Evolutionary conservation across 2,888 invertebrate genomes (phyloP).

Genomic region (Drosophila siamana): DNA sequence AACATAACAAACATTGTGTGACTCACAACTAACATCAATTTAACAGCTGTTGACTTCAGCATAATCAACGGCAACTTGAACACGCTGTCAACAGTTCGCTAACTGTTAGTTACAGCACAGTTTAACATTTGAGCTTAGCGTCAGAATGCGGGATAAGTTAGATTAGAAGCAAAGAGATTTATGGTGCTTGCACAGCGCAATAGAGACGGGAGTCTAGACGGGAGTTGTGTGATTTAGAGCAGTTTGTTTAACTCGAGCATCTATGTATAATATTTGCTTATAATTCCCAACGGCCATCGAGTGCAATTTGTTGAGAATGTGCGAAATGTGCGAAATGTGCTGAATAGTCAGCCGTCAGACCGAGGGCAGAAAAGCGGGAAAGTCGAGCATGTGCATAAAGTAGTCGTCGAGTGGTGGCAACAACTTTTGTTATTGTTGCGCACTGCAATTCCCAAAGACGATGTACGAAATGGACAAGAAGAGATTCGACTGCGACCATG

Average conservation of each 20-base stretch:
- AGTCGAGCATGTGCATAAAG: neutral
- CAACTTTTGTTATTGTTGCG: neutral
- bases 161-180: neutral
- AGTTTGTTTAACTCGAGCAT: neutral
- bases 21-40: too few relatives aligned
- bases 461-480: neutral
- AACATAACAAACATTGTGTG: too few relatives aligned
- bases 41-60: too few relatives aligned
- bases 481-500: neutral
- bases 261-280: slow-evolving; percentile 1
- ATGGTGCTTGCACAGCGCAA: neutral
- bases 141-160: neutral
- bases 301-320: neutral
- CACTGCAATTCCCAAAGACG: neutral
- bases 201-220: neutral
- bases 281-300: neutral
- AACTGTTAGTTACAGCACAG: too few relatives aligned
- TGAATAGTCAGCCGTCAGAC: neutral
- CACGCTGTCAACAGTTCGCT: too few relatives aligned
- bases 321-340: neutral
- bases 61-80: too few relatives aligned
- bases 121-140: too few relatives aligned
- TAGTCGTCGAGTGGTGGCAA: neutral
- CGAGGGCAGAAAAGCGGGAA: neutral
- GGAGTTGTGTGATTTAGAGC: neutral